Evolutionary conservation across 2,797 vertebrate genomes (phyloP).

Genomic region (Spondyliosoma cantharus): DNA sequence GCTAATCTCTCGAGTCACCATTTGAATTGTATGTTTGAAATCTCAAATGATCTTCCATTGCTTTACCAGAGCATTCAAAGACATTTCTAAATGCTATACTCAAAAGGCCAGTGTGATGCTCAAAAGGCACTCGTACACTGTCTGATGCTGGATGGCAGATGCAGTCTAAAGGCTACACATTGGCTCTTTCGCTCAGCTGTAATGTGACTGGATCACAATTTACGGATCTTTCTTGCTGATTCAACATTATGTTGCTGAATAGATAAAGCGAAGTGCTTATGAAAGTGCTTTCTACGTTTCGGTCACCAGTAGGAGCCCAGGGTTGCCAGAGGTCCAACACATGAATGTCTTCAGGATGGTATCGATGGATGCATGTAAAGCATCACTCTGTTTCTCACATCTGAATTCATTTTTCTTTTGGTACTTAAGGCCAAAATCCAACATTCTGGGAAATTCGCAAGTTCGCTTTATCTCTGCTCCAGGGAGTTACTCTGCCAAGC

Average conservation of each 20-base stretch:
- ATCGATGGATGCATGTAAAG: no score
- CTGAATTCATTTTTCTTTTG: no score
- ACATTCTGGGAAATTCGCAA: no score
- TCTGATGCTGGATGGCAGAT: slow-evolving; percentile 21
- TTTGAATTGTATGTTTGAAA: slow-evolving; percentile 21
- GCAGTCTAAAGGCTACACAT: slow-evolving; percentile 23
- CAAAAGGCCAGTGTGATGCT: slow-evolving; percentile 7
- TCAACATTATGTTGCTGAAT: not conserved
- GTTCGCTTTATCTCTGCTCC: no score
- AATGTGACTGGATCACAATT: slow-evolving; percentile 13
- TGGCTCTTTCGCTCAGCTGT: slow-evolving; percentile 5
- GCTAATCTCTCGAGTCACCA: slow-evolving; percentile 10
- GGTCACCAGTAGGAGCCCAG: not conserved
- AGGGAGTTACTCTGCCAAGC: no score
- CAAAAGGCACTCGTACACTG: slow-evolving; percentile 16
- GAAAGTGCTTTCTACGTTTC: not conserved
- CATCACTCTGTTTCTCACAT: no score
- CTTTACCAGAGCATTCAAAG: slow-evolving; percentile 4
- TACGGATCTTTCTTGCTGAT: slow-evolving; percentile 5
- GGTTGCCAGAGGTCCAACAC: not conserved
- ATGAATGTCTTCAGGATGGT: no score
- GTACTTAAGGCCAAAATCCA: no score
- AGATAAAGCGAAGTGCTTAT: not conserved
- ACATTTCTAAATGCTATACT: not conserved
- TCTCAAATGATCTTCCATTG: slow-evolving; percentile 18